Percentiles rank a stretch among this genome's conserved stretches.
These are phyloP conservation scores for Propithecus coquereli DNA, from an alignment of 2,113 vertebrate species.

Conservation along the genomic window DNA sequence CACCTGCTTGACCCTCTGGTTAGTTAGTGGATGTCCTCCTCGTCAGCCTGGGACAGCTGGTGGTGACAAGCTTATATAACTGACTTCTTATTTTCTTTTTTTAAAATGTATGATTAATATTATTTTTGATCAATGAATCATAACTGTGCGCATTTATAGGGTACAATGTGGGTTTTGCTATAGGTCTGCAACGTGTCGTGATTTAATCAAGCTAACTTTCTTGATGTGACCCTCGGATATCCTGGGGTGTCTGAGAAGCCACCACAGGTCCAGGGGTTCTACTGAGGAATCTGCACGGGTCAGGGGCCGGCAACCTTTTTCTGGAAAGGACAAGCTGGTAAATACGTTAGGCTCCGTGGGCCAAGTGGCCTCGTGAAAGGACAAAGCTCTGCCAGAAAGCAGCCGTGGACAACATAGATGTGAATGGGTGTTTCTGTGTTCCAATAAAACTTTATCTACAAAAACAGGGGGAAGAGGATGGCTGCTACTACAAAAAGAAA, in stretches of 20 bases:
- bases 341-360: background rate
- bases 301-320: background rate
- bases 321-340: background rate
- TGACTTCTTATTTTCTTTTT: background rate
- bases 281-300: background rate
- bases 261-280: background rate
- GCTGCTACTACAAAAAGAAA: too few species aligned
- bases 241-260: background rate
- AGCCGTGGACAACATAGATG: background rate
- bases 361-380: background rate
- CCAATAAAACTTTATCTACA: background rate
- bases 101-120: background rate
- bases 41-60: background rate
- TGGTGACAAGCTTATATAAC: background rate
- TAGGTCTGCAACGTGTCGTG: background rate
- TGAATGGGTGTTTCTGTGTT: background rate
- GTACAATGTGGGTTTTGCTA: background rate
- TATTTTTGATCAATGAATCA: too few species aligned
- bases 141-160: too few species aligned
- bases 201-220: background rate
- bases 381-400: background rate
- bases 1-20: background rate
- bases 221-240: background rate
- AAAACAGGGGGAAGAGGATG: background rate
- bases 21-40: background rate